Evolutionary conservation across 2,888 invertebrate species (phyloP).

Genomic region (Tenthredo notha): DNA sequence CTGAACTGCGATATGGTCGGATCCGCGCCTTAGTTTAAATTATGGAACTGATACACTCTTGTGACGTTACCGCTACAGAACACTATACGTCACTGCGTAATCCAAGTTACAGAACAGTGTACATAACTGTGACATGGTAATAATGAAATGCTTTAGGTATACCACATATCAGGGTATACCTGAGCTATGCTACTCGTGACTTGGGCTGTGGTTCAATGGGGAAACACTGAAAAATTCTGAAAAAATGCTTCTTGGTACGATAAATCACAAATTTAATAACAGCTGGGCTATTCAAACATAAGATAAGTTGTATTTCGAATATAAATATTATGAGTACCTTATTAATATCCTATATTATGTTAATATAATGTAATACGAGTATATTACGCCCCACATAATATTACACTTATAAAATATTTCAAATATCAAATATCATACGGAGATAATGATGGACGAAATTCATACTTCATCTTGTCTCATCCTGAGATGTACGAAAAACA

Average conservation of each 20-base stretch:
- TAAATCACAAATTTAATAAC: not conserved
- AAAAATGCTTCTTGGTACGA: not conserved
- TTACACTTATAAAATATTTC: too few relatives aligned
- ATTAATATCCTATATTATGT: not conserved
- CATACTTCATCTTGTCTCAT: too few relatives aligned
- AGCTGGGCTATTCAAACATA: not conserved
- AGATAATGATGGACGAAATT: too few relatives aligned
- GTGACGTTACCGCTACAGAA: conserved; percentile 19
- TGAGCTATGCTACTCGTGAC: too few relatives aligned
- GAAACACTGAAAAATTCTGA: not conserved
- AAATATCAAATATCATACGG: too few relatives aligned
- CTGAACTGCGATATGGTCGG: not conserved
- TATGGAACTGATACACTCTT: not conserved
- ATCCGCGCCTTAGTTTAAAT: not conserved
- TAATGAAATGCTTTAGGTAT: too few relatives aligned
- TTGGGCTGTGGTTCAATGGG: not conserved
- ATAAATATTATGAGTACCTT: not conserved
- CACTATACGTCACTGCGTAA: conserved; percentile 10
- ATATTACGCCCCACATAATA: not conserved
- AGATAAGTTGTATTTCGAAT: not conserved
- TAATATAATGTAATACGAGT: not conserved
- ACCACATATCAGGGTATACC: too few relatives aligned
- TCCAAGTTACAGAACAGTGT: not conserved
- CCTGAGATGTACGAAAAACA: too few relatives aligned
- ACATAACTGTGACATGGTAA: not conserved